Evolutionary conservation across 2,113 vertebrate species (phyloP).

Genomic region (Paramormyrops kingsleyae): DNA sequence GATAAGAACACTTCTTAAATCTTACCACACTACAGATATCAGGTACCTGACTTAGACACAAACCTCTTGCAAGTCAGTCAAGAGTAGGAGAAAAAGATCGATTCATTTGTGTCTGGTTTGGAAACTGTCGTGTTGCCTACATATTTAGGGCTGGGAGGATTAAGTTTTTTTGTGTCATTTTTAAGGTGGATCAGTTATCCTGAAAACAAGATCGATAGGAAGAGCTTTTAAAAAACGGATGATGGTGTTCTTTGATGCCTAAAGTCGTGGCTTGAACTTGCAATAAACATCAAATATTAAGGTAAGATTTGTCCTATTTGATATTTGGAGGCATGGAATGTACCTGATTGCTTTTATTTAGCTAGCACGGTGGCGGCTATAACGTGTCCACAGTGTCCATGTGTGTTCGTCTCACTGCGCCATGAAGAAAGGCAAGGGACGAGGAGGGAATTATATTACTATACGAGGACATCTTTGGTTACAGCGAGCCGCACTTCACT

Average conservation of each 20-base stretch:
- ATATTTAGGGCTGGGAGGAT: conserved; percentile 39
- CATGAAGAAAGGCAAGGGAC: conserved; percentile 50
- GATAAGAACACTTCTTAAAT: conserved; percentile 54
- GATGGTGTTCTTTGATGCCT: conserved; percentile 49
- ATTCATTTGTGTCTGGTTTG: conserved; percentile 29
- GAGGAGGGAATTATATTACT: conserved; percentile 31
- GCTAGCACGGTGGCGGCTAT: conserved; percentile 40
- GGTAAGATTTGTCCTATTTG: conserved; percentile 52
- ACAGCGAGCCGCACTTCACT: conserved; percentile 8
- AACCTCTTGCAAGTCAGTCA: conserved; percentile 19
- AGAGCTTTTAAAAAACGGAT: conserved; percentile 55
- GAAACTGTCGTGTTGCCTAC: conserved; percentile 47
- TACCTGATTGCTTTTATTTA: conserved; percentile 19
- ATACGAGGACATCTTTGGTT: conserved; percentile 34
- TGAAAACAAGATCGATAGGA: conserved; percentile 51
- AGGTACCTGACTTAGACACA: conserved; percentile 31
- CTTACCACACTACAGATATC: conserved; percentile 49
- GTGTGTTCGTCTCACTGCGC: conserved; percentile 52
- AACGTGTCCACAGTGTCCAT: conserved; percentile 48
- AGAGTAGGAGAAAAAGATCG: conserved; percentile 25
- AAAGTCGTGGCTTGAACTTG: conserved; percentile 52
- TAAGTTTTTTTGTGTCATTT: conserved; percentile 56
- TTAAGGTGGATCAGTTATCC: conserved; percentile 56
- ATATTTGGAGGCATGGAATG: conserved; percentile 31
- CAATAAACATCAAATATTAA: conserved; percentile 46